Evolutionary conservation across 2,797 vertebrate species (phyloP).

Genomic region (Oryzias dopingdopingensis): DNA sequence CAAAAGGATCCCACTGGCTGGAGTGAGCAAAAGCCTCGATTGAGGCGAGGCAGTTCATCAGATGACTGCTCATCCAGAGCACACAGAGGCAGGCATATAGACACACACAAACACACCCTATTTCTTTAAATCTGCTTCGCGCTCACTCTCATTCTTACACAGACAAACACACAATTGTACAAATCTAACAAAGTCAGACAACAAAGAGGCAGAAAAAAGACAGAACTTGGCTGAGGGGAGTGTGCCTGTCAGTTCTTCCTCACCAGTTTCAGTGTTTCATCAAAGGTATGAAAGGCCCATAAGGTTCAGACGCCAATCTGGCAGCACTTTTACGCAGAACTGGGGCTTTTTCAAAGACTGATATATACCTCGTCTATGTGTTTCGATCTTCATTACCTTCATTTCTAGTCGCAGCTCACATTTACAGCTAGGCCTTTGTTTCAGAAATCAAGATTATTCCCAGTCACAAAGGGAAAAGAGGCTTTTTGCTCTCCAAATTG

Average conservation of each 20-base stretch:
- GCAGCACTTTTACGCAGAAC: conserved; percentile 49
- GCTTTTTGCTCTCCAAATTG: conserved; percentile 20
- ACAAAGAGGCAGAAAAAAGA: conserved; percentile 45
- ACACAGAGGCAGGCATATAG: conserved; percentile 28
- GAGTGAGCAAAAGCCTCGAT: conserved; percentile 30
- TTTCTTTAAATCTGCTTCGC: conserved; percentile 23
- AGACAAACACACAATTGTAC: conserved; percentile 40
- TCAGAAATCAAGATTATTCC: conserved; percentile 23
- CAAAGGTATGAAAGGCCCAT: conserved; percentile 63
- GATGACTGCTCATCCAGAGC: conserved; percentile 63
- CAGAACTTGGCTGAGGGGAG: conserved; percentile 55
- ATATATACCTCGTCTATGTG: conserved; percentile 33
- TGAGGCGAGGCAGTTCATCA: conserved; percentile 57
- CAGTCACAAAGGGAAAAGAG: conserved; percentile 21
- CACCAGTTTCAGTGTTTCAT: conserved; percentile 62
- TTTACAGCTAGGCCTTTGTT: conserved; percentile 29
- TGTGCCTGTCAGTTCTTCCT: conserved; percentile 59
- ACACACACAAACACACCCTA: conserved; percentile 32
- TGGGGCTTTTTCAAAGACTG: conserved; percentile 42
- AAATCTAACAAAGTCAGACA: conserved; percentile 60
- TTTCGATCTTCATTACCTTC: conserved; percentile 60
- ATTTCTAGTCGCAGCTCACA: conserved; percentile 30
- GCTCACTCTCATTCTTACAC: conserved; percentile 32
- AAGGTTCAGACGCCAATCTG: conserved; percentile 67
- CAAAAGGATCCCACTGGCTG: conserved; percentile 44